Evolutionary conservation across 1,140 invertebrate species (phyloP).

Genomic region (Heterodera schachtii): DNA sequence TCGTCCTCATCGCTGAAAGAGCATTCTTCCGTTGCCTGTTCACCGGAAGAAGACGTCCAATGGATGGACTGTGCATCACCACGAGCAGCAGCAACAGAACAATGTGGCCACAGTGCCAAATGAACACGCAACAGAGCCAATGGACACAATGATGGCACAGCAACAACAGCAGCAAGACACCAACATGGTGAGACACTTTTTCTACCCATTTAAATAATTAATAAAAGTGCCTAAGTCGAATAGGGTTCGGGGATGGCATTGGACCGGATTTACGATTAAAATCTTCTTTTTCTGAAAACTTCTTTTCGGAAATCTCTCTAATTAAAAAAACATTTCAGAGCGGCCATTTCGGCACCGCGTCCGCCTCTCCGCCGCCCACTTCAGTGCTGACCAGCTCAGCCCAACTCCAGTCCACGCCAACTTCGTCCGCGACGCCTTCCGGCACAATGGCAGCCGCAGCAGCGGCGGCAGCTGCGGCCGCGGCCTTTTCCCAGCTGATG

Average conservation of each 20-base stretch:
- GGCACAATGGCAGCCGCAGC: conserved; percentile 1
- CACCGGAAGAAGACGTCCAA: conserved; percentile 7
- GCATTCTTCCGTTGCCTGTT: conserved; percentile 7
- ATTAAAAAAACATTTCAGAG: neutral
- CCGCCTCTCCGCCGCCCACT: neutral
- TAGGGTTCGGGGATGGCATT: too few species aligned
- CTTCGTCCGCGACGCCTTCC: neutral
- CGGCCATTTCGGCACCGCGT: neutral
- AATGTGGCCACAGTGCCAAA: neutral
- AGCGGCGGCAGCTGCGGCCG: conserved; percentile 32
- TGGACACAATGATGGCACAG: neutral
- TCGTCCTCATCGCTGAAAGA: neutral
- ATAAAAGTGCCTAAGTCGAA: too few species aligned
- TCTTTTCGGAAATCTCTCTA: neutral
- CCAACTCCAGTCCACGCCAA: neutral
- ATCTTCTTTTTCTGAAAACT: too few species aligned
- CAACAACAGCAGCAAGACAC: neutral
- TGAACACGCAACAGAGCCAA: neutral
- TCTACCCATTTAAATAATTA: too few species aligned
- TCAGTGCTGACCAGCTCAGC: neutral
- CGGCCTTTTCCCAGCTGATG: conserved; percentile 16
- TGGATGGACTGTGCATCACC: neutral
- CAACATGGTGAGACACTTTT: neutral
- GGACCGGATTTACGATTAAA: too few species aligned
- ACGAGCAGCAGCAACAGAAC: neutral